Conservation (phyloP, 2,113 vertebrate species). For the Psilopsiagon aymara region DNA sequence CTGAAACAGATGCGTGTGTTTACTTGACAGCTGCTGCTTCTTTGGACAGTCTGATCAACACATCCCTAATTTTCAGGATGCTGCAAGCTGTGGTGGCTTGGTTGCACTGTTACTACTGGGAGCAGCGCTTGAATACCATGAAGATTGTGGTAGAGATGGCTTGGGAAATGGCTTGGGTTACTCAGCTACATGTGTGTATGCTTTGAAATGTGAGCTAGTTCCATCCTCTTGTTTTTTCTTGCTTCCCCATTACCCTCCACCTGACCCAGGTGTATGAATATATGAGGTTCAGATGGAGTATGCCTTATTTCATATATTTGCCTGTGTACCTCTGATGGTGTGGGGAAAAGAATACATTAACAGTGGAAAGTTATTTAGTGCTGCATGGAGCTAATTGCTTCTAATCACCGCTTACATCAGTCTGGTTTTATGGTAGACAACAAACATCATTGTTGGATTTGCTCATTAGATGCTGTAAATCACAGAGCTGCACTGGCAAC, state of each 20-base stretch:
- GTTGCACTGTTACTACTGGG: rapidly evolving
- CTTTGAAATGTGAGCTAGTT: slow-evolving; percentile 57
- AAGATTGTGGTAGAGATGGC: neutral
- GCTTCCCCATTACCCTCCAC: neutral
- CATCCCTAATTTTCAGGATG: too few species aligned
- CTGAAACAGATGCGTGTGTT: neutral
- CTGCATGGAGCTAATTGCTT: slow-evolving; percentile 90
- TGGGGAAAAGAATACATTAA: slow-evolving; percentile 85
- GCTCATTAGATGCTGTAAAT: slow-evolving; percentile 89
- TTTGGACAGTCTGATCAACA: neutral
- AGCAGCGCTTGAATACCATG: neutral
- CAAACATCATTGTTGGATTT: slow-evolving; percentile 88
- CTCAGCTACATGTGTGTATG: neutral
- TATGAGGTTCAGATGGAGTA: slow-evolving; percentile 82
- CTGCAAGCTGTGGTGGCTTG: neutral
- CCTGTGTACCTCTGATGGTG: slow-evolving; percentile 81
- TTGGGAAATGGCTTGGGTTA: neutral
- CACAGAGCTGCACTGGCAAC: slow-evolving; percentile 75
- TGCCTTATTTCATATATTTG: slow-evolving; percentile 66
- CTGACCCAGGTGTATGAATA: slow-evolving; percentile 63
- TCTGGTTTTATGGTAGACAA: slow-evolving; percentile 91
- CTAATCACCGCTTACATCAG: slow-evolving; percentile 92
- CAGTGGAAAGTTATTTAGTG: slow-evolving; percentile 91
- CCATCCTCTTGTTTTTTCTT: neutral
- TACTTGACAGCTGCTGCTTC: neutral